These are phyloP conservation scores for Embiotoca jacksoni DNA, from an alignment of 2,113 vertebrate genomes.

Conservation along the genomic window DNA sequence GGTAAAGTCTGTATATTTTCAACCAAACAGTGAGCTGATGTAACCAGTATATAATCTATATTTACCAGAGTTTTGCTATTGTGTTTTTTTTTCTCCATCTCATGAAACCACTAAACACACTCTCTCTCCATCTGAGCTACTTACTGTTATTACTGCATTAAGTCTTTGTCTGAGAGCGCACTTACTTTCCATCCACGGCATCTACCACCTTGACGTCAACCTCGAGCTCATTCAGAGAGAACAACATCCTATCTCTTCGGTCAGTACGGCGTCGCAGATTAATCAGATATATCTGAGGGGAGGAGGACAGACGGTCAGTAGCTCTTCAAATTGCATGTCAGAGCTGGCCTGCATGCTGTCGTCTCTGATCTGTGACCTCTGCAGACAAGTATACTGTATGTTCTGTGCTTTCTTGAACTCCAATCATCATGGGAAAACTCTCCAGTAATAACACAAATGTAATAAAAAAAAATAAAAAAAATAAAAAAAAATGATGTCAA, in stretches of 20 bases:
- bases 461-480: no score
- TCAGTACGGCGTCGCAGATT: slow-evolving; percentile 90
- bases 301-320: neutral
- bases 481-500: no score
- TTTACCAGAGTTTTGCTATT: neutral
- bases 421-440: neutral
- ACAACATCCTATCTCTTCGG: slow-evolving; percentile 91
- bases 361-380: neutral
- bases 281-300: slow-evolving; percentile 91
- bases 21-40: no score
- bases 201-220: slow-evolving; percentile 89
- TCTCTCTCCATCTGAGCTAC: neutral
- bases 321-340: neutral
- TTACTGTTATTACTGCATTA: neutral
- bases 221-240: slow-evolving; percentile 91
- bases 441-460: no score
- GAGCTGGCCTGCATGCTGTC: no score
- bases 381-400: neutral
- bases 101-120: neutral
- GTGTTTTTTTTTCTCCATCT: neutral
- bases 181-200: slow-evolving; percentile 92
- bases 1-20: no score
- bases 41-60: neutral
- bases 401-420: neutral
- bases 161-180: neutral